Evolutionary conservation across 2,888 invertebrate genomes (phyloP).

Genomic region (Drosophila pseudotakahashii): DNA sequence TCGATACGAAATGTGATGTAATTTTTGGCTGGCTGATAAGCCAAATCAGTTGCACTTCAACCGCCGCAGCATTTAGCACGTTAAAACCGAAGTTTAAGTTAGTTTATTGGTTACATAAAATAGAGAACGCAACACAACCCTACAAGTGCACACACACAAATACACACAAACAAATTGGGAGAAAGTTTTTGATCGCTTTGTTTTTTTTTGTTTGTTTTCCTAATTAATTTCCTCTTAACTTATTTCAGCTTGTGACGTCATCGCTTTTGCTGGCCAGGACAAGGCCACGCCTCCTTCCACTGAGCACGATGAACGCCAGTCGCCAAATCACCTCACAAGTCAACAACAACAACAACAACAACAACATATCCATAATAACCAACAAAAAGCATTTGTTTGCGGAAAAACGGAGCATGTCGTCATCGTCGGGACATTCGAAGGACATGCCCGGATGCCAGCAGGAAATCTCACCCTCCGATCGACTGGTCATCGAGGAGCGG

Average conservation of each 20-base stretch:
- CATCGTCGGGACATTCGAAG: too few species aligned
- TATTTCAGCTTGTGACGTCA: conserved; percentile 7
- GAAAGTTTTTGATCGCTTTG: background rate
- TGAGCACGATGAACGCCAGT: conserved; percentile 16
- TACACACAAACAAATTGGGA: background rate
- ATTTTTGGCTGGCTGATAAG: conserved; percentile 56
- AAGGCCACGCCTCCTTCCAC: conserved; percentile 14
- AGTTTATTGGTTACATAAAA: conserved; percentile 20
- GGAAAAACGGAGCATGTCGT: background rate
- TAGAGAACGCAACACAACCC: background rate
- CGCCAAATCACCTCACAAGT: too few species aligned
- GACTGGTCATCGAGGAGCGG: conserved; percentile 32
- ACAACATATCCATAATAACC: background rate
- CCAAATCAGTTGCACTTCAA: conserved; percentile 18
- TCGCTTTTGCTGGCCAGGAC: conserved; percentile 8
- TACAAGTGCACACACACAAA: background rate
- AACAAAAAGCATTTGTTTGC: conserved; percentile 8
- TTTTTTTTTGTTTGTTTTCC: background rate
- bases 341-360: background rate
- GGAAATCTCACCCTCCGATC: conserved; percentile 4
- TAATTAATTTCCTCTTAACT: background rate
- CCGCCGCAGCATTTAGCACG: conserved; percentile 1
- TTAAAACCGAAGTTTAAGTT: conserved; percentile 1
- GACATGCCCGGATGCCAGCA: background rate
- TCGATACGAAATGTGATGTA: conserved; percentile 59